phyloP scores from a whole-genome alignment of 2,797 vertebrate genomes.

The Euphonia xanthogaster region DNA sequence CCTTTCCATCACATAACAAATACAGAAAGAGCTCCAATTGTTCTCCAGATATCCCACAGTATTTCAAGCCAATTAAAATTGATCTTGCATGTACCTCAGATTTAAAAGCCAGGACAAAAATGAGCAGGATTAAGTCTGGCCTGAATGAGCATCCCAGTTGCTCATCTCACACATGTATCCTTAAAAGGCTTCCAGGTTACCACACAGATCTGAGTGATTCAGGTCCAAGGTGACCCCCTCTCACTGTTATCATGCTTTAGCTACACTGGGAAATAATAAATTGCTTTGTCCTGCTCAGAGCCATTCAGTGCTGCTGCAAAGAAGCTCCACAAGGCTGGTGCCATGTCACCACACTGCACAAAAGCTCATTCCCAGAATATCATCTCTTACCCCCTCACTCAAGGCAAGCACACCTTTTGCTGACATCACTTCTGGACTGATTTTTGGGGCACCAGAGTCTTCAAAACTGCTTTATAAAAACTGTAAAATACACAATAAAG shows the following conservation, averaged over 20 bases:
- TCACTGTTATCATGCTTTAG: not conserved
- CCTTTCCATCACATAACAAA: not conserved
- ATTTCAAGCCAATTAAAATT: conserved; percentile 49
- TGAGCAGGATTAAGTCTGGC: not conserved
- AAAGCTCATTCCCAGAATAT: not conserved
- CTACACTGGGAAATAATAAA: not conserved
- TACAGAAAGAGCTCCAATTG: not conserved
- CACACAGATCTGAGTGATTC: not conserved
- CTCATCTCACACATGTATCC: not conserved
- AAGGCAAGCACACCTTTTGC: not conserved
- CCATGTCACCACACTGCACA: not conserved
- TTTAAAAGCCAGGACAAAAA: not conserved
- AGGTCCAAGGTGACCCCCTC: not conserved
- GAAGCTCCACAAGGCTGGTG: not conserved
- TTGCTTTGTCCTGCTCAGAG: not conserved
- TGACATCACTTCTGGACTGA: not conserved
- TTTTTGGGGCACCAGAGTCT: not conserved
- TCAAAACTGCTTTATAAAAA: not conserved
- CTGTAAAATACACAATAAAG: not conserved
- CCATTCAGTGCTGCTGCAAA: not conserved
- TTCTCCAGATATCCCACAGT: not conserved
- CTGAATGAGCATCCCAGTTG: not conserved
- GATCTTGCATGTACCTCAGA: not conserved
- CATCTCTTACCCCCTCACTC: not conserved
- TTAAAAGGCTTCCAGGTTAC: not conserved